Conservation (phyloP, 2,797 vertebrate species). For the Paguma larvata region DNA sequence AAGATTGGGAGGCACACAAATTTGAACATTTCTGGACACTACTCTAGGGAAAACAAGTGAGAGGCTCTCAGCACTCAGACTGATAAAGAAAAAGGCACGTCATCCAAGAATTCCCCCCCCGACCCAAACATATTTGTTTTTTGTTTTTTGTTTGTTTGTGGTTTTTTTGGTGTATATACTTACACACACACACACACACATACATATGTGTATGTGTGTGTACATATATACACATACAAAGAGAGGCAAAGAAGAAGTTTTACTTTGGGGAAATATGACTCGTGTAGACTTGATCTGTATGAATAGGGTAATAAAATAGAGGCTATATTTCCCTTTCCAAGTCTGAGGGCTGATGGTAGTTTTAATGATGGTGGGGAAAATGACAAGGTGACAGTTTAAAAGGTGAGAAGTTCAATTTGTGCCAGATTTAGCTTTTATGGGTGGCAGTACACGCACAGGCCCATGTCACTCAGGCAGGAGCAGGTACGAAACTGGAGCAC, state of each 20-base stretch:
- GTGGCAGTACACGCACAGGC: slow-evolving; percentile 14
- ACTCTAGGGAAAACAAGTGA: background rate
- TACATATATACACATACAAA: background rate
- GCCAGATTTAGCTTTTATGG: slow-evolving; percentile 69
- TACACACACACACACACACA: too few species aligned
- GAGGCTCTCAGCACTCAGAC: background rate
- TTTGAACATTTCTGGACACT: background rate
- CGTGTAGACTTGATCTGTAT: background rate
- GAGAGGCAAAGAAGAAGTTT: background rate
- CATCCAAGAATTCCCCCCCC: background rate
- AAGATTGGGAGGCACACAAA: background rate
- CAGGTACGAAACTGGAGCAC: slow-evolving; percentile 3
- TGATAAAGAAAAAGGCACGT: background rate
- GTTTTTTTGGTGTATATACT: background rate
- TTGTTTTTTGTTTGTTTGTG: slow-evolving; percentile 12
- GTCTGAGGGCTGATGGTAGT: slow-evolving; percentile 17
- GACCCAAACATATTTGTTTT: background rate
- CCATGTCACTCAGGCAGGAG: slow-evolving; percentile 47
- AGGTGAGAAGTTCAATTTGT: slow-evolving; percentile 75
- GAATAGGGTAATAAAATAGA: slow-evolving; percentile 24
- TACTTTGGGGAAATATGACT: background rate
- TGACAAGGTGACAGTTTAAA: slow-evolving; percentile 76
- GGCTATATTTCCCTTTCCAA: slow-evolving; percentile 19
- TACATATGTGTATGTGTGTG: too few species aligned
- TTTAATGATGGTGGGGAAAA: slow-evolving; percentile 52